Base-by-base conservation (phyloP, 2,888 invertebrate species). In the Pandemis corylana region DNA sequence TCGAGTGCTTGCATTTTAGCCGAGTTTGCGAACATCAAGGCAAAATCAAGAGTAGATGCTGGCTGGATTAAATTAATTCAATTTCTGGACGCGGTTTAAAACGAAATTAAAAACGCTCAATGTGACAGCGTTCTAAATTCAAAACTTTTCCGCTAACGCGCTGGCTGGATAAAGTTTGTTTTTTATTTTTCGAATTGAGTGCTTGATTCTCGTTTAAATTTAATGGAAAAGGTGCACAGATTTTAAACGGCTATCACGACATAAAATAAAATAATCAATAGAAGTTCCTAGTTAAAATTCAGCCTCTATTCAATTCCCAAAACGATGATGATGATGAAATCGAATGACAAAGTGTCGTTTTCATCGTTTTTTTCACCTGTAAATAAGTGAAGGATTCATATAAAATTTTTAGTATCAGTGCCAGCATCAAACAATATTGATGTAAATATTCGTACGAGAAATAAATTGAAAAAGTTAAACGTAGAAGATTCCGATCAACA, bases 1-100 rank as follows among this genome's bases (percentile, higher is more conserved):
- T 68, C 63, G 49, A 70, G 51, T 65, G 46, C 68, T 70, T 62
- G 65, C 61, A 66, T 70, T 74, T 74, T 74, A 61, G 74, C 69
- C 13, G 13, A 68, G 49, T 65, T 62, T 5, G 65, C 65, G 59
- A 69, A 66, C 59, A 36, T 36, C 28, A 28, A 62, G 12, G 46
- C 46, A 71, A 69, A 72, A 66, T 49, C 56, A 28, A 46, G 46
- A 49, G 51, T 65, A 69, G 49, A 65, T 28, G 42, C 36, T n/a
- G 68, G 56, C 20, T 64, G 42, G 42, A 59, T 42, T 69, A 51
- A 56, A 56, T 20, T 15, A 69, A 69, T 69, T 69, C 65, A 72
- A 72, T 68, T 67, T 63, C 42, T 68, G 56, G 28, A 41, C 49
- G 49, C 44, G 72, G 44, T 69, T 65, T 51, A 51, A 59, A 68